Evolutionary conservation across 2,113 vertebrate species (phyloP).

Genomic region (Crotalus horridus): DNA sequence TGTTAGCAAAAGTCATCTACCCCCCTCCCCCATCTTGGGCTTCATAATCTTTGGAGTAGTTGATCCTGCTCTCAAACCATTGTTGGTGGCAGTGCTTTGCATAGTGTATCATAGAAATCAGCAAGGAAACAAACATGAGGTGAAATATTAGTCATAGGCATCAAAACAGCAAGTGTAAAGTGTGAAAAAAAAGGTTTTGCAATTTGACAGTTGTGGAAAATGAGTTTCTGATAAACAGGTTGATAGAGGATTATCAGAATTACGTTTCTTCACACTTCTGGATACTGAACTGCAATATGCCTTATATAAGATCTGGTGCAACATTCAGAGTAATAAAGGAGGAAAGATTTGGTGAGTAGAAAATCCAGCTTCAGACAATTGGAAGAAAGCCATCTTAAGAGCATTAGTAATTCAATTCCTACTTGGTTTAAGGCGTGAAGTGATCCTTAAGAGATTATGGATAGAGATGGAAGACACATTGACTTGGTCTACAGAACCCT

Average conservation of each 20-base stretch:
- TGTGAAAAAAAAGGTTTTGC: background rate
- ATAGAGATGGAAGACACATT: background rate
- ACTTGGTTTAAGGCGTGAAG: background rate
- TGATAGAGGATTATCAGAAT: background rate
- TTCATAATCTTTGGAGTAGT: constrained; percentile 22
- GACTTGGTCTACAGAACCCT: background rate
- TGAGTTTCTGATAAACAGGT: background rate
- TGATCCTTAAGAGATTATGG: background rate
- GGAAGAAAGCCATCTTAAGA: background rate
- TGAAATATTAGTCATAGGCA: background rate
- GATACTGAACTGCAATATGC: background rate
- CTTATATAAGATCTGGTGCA: background rate
- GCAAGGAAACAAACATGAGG: background rate
- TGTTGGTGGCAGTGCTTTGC: background rate
- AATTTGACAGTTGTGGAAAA: background rate
- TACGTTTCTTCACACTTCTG: too few relatives aligned
- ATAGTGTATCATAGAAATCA: background rate
- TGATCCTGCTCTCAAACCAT: constrained; percentile 15
- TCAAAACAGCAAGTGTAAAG: background rate
- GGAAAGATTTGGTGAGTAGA: background rate
- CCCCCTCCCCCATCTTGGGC: background rate
- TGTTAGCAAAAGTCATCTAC: background rate
- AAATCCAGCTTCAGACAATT: background rate
- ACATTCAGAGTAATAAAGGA: background rate
- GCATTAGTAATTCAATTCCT: background rate